These are phyloP conservation scores for Cherax destructor DNA, from an alignment of 1,140 invertebrate genomes.

Conservation along the genomic window DNA sequence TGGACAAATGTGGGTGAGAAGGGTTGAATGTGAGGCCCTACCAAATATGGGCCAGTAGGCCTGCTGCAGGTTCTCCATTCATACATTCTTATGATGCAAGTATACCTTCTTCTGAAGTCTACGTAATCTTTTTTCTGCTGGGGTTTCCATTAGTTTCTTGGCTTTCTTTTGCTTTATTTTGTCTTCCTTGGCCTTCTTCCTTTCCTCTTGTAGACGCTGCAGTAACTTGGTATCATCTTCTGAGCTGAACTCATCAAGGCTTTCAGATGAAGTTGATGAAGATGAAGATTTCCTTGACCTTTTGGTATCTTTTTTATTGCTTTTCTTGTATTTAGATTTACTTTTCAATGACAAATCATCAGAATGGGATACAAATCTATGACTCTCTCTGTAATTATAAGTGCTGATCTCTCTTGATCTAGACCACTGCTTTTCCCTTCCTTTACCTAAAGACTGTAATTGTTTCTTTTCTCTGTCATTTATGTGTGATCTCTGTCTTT, in stretches of 20 bases:
- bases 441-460: not conserved
- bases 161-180: constrained; percentile 77
- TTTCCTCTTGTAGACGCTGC: constrained; percentile 27
- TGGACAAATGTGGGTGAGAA: too few relatives aligned
- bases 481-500: not conserved
- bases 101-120: constrained; percentile 83
- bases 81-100: not conserved
- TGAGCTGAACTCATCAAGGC: not conserved
- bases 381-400: not conserved
- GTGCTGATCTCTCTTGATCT: constrained; percentile 1
- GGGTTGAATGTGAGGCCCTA: too few relatives aligned
- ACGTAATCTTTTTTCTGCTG: constrained; percentile 93
- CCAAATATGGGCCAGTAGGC: too few relatives aligned
- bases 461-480: not conserved
- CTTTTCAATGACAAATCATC: not conserved
- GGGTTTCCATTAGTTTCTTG: constrained; percentile 93
- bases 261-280: constrained; percentile 11
- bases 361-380: not conserved
- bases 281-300: not conserved
- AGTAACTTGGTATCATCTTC: constrained; percentile 31
- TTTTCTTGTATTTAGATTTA: constrained; percentile 2
- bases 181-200: constrained; percentile 18
- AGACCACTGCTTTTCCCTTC: not conserved
- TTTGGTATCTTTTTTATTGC: not conserved
- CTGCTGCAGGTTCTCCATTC: too few relatives aligned